Conservation (phyloP, 2,797 vertebrate species). For the Sebastes diploproa region DNA sequence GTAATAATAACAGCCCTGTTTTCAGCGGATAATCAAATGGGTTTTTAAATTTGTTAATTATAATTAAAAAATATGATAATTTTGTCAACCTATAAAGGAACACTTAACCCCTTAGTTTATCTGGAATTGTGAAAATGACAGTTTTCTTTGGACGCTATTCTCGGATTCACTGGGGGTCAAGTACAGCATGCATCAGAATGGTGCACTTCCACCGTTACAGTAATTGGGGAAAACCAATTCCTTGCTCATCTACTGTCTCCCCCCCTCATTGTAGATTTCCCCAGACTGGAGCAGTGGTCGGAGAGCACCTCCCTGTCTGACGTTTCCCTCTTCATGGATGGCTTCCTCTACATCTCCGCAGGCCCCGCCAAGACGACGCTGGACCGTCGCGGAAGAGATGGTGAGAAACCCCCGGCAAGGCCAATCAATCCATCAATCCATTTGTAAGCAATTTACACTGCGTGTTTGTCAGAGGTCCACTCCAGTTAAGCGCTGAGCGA, state of each 20-base stretch:
- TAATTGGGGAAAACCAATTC: conserved; percentile 1
- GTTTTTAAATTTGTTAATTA: background rate
- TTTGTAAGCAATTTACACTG: conserved; percentile 59
- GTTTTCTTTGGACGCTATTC: background rate
- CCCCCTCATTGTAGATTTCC: conserved; percentile 83
- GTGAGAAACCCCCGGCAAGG: conserved; percentile 71
- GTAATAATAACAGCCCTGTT: background rate
- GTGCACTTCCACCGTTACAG: background rate
- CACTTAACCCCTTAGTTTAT: background rate
- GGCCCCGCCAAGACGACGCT: conserved; percentile 77
- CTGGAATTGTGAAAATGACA: background rate
- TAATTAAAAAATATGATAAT: background rate
- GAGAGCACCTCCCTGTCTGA: conserved; percentile 79
- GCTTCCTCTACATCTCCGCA: conserved; percentile 91
- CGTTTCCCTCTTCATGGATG: conserved; percentile 88
- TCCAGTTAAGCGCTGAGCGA: conserved; percentile 64
- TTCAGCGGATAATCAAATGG: background rate
- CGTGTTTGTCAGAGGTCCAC: conserved; percentile 61
- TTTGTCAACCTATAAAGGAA: background rate
- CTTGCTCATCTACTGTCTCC: background rate
- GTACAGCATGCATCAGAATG: background rate
- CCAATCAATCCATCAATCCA: conserved; percentile 59
- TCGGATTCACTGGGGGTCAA: background rate
- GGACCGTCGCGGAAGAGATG: conserved; percentile 90
- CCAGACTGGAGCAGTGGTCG: conserved; percentile 81